phyloP scores from a whole-genome alignment of 2,888 invertebrate species.

The Campaea margaritaria region DNA sequence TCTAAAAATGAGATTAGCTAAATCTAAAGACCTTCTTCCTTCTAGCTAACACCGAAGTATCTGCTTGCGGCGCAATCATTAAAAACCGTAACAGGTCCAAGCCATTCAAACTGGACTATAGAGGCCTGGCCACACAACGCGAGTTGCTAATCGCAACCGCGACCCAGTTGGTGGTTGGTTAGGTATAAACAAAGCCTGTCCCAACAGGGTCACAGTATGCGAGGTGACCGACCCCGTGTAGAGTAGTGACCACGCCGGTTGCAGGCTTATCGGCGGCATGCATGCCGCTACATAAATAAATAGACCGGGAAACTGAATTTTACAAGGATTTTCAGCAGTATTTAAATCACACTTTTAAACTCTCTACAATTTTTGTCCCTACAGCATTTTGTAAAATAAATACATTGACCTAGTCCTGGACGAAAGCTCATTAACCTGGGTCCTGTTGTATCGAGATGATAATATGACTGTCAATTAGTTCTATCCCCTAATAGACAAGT shows the following conservation, averaged over 20 bases:
- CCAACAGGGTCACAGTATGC: conserved; percentile 73
- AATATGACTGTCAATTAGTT: too few species aligned
- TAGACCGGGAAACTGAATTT: conserved; percentile 67
- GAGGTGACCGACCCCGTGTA: conserved; percentile 79
- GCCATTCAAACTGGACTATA: conserved; percentile 28
- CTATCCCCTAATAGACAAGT: too few species aligned
- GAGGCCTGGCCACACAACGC: conserved; percentile 30
- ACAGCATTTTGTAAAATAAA: too few species aligned
- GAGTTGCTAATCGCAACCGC: conserved; percentile 42
- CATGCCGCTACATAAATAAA: too few species aligned
- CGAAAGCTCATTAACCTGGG: too few species aligned
- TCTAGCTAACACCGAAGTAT: too few species aligned
- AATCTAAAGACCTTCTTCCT: too few species aligned
- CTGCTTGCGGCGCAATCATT: too few species aligned
- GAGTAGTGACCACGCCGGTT: conserved; percentile 48
- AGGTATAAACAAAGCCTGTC: conserved; percentile 62
- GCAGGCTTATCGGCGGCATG: conserved; percentile 30
- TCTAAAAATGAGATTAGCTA: too few species aligned
- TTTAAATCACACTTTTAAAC: conserved; percentile 1
- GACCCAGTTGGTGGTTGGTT: conserved; percentile 60
- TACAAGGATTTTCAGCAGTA: conserved; percentile 47
- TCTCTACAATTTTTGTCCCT: too few species aligned
- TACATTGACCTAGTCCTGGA: too few species aligned
- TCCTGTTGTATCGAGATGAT: too few species aligned
- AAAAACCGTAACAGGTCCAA: conserved; percentile 10